A percentile compares a stretch with the other conserved stretches of the same genome.
Conservation (phyloP, 1,140 invertebrate species). For the Latrodectus geometricus region DNA sequence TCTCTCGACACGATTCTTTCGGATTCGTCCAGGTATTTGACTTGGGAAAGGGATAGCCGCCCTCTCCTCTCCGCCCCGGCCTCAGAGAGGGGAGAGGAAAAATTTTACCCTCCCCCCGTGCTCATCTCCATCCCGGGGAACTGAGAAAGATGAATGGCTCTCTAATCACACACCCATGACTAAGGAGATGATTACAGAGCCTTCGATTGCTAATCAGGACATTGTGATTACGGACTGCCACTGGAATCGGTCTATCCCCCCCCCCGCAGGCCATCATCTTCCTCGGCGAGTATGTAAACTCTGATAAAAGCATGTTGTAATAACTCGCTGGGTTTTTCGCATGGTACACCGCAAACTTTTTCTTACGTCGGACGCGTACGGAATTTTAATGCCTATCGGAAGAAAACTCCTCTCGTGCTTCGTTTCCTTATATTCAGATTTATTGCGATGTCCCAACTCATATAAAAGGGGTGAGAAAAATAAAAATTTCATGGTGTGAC, state of each 20-base stretch:
- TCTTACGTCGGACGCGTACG: not conserved
- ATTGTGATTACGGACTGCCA: slow-evolving; percentile 59
- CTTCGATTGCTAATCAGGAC: slow-evolving; percentile 60
- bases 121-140: not conserved
- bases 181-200: slow-evolving; percentile 60
- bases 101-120: slow-evolving; percentile 4
- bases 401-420: not conserved
- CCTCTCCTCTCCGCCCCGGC: no score
- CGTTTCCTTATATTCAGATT: not conserved
- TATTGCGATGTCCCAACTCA: not conserved
- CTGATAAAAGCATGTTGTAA: slow-evolving; percentile 28
- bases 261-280: not conserved
- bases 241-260: slow-evolving; percentile 27
- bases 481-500: not conserved
- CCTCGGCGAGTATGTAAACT: not conserved
- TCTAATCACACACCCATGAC: slow-evolving; percentile 57
- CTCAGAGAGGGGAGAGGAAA: not conserved
- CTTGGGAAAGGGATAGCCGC: not conserved
- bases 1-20: no score
- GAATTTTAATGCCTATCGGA: not conserved
- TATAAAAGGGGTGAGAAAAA: not conserved
- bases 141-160: slow-evolving; percentile 47
- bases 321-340: slow-evolving; percentile 16
- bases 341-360: slow-evolving; percentile 33
- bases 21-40: no score